Conservation (phyloP, 1,140 invertebrate species). For the Ridgeia piscesae region DNA sequence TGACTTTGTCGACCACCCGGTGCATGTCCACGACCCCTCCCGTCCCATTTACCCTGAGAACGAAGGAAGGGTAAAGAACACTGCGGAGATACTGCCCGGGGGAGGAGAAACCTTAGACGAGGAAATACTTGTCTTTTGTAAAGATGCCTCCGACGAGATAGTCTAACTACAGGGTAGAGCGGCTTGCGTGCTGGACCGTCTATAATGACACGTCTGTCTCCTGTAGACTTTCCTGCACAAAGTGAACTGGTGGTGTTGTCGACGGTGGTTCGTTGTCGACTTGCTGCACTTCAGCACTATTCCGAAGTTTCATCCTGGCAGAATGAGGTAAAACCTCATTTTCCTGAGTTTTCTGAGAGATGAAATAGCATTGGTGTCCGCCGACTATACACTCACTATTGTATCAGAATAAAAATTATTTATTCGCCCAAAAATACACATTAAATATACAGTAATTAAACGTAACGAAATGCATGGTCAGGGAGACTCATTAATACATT, state of each 20-base stretch:
- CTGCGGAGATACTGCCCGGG: neutral
- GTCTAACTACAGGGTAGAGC: neutral
- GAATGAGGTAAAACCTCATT: neutral
- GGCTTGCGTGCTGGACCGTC: neutral
- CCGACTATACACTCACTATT: neutral
- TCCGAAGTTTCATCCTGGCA: neutral
- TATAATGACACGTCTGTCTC: neutral
- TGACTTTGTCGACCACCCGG: neutral
- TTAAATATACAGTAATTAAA: too few species aligned
- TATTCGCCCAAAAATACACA: too few species aligned
- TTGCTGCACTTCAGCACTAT: neutral
- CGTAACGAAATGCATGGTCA: too few species aligned
- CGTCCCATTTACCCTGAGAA: neutral
- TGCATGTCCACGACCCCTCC: neutral
- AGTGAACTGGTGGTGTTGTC: neutral
- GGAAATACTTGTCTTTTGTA: neutral
- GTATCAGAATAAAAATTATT: too few species aligned
- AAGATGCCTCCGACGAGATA: neutral
- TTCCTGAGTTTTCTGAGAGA: neutral
- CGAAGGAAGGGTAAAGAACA: neutral
- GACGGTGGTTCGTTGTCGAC: too few species aligned
- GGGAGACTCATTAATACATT: too few species aligned
- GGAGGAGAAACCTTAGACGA: neutral
- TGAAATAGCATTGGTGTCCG: neutral
- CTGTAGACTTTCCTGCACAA: neutral